Base-by-base conservation (phyloP, 1,140 invertebrate species). In the Zaprionus ornatus region DNA sequence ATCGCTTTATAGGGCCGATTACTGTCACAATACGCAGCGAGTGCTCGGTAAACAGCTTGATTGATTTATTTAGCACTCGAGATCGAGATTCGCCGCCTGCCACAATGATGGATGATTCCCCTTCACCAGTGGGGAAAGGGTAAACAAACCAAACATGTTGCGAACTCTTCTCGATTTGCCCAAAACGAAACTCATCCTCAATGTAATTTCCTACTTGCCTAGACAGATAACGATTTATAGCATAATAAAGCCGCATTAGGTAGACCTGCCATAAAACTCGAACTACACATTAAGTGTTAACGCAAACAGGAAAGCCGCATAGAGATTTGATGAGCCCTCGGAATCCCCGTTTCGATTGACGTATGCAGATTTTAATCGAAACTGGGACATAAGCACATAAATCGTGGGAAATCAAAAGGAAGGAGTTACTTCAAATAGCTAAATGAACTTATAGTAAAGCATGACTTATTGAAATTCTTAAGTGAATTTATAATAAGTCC, bases 31-130 rank as follows among this genome's bases (percentile, higher is more conserved):
- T 68, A 50, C 60, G 52, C n/a, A 4, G 54, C 13, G 42, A 79
- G 71, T 80, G 82, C n/a, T 62, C 52, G 57, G 61, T 66, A 82
- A 79, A 86, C 64, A 79, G 57, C 42, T 78, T 40, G 45, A 54
- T 66, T 63, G 52, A 74, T 74, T 74, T 74, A 54, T 59, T 66
- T 32, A 72, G 12, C 69, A 50, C 69, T 72, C 15, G 54, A 40
- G 29, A 55, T 35, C 10, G 23, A 15, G 45, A 19, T 54, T 27
- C 13, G 13, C 42, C 21, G 37, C 29, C 17, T 27, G 17, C 48
- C 48, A 7, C 52, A 29, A 55, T 55, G 25, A 29, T 55, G 25
- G 40, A 45, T 45, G n/a, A 40, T 40, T 17, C n/a, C 15, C n/a
- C 4, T n/a, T 42, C n/a, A n/a, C 2, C 6, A 6, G 15, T 6